Evolutionary conservation across 2,888 invertebrate species (phyloP).

Genomic region (Cephus rjabovi): DNA sequence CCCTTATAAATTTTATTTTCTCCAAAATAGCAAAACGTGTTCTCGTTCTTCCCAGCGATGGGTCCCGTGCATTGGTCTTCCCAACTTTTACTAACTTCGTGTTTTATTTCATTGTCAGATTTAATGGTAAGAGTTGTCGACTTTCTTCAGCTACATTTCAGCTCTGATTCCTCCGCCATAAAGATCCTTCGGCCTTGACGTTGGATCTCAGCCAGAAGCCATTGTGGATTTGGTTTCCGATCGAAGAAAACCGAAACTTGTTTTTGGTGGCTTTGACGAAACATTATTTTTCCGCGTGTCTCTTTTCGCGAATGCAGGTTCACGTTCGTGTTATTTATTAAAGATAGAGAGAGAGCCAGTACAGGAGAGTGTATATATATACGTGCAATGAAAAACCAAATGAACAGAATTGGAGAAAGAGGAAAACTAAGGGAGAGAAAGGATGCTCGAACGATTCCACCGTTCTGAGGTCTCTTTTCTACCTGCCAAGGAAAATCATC

Average conservation of each 20-base stretch:
- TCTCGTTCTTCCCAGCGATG: not conserved
- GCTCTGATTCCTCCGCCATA: slow-evolving; percentile 24
- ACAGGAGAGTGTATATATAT: no score
- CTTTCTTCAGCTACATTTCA: slow-evolving; percentile 14
- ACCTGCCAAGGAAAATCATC: slow-evolving; percentile 5
- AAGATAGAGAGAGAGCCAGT: not conserved
- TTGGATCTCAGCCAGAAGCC: slow-evolving; percentile 35
- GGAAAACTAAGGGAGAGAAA: not conserved
- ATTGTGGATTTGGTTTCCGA: not conserved
- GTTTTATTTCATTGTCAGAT: slow-evolving; percentile 18
- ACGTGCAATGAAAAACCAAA: not conserved
- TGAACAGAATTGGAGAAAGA: not conserved
- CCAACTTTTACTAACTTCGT: slow-evolving; percentile 9
- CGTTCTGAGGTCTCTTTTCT: not conserved
- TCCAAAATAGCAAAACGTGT: not conserved
- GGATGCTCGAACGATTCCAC: not conserved
- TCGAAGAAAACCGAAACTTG: not conserved
- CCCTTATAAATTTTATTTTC: not conserved
- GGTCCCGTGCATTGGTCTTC: not conserved
- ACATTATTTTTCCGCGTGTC: not conserved
- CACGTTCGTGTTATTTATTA: not conserved
- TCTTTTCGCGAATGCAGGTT: not conserved
- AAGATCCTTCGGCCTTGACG: slow-evolving; percentile 22
- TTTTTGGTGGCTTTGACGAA: not conserved
- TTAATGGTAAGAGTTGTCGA: slow-evolving; percentile 15